These are phyloP conservation scores for Coecobrya sp. DNA, from an alignment of 2,888 invertebrate genomes.

Conservation along the genomic window DNA sequence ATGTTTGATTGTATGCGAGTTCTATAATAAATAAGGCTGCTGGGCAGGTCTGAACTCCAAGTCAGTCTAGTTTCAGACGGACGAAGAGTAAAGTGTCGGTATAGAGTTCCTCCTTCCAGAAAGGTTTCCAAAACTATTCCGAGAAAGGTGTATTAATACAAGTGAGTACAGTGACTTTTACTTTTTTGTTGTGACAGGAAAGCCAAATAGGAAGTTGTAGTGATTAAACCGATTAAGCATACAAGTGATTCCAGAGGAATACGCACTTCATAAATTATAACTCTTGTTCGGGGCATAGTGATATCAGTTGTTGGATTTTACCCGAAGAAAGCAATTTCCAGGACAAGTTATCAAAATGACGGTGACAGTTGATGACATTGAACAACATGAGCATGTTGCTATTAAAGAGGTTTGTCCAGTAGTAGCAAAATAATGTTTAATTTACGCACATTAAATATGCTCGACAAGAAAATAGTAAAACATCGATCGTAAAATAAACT, in stretches of 20 bases:
- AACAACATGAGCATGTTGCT: slow-evolving; percentile 55
- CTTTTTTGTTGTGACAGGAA: slow-evolving; percentile 26
- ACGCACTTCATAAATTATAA: neutral
- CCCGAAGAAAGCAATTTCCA: neutral
- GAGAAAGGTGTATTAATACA: neutral
- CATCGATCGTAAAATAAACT: too few relatives aligned
- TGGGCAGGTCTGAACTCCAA: slow-evolving; percentile 31
- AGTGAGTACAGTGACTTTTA: slow-evolving; percentile 2
- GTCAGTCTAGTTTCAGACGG: slow-evolving; percentile 57
- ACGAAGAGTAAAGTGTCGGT: slow-evolving; percentile 52
- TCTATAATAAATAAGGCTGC: slow-evolving; percentile 43
- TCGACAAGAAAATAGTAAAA: too few relatives aligned
- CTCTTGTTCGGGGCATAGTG: neutral
- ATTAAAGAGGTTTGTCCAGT: slow-evolving; percentile 63
- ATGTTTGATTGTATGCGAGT: neutral
- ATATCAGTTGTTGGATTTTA: neutral
- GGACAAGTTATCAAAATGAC: slow-evolving; percentile 60
- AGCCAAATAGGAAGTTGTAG: neutral
- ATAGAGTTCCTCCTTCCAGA: neutral
- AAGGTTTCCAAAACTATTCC: neutral
- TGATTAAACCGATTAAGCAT: slow-evolving; percentile 22
- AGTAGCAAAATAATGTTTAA: neutral
- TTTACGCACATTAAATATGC: neutral
- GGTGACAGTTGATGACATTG: slow-evolving; percentile 69
- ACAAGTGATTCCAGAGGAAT: neutral